Percentiles rank a stretch among this genome's conserved stretches.
phyloP scores from a whole-genome alignment of 2,113 vertebrate genomes.

The Tragelaphus strepsiceros region DNA sequence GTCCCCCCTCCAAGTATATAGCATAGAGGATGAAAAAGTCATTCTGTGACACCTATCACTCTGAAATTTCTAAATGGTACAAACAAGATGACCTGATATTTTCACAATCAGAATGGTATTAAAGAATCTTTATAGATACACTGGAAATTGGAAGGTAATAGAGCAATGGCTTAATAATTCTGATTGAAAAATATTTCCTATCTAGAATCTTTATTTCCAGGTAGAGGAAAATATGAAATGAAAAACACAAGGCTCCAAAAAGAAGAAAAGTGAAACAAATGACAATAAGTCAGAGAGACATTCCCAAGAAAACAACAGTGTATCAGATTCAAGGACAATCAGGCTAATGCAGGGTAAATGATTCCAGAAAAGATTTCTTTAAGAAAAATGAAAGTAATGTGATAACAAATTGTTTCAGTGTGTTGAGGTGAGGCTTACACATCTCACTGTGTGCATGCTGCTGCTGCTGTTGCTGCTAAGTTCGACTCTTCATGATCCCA shows the following conservation, averaged over 20 bases:
- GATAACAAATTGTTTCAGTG: not conserved
- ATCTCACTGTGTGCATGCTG: not conserved
- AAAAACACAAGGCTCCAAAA: not conserved
- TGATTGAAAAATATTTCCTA: not conserved
- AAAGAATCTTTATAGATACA: not conserved
- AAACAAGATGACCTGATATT: not conserved
- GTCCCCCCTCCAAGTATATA: rapidly evolving
- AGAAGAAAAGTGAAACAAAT: not conserved
- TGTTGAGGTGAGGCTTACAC: not conserved
- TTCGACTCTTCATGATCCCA: too few relatives aligned
- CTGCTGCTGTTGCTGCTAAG: too few relatives aligned
- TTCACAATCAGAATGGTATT: not conserved
- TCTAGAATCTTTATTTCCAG: not conserved
- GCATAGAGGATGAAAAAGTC: not conserved
- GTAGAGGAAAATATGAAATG: not conserved
- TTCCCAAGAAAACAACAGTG: not conserved
- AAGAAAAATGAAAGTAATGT: not conserved
- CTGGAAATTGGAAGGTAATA: not conserved
- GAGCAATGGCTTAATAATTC: not conserved
- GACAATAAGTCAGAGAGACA: not conserved
- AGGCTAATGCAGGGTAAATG: not conserved
- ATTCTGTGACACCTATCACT: not conserved
- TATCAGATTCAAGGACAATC: not conserved
- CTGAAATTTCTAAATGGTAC: not conserved
- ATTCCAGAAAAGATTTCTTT: not conserved